phyloP scores from a whole-genome alignment of 2,113 vertebrate genomes.

The Oplegnathus fasciatus region DNA sequence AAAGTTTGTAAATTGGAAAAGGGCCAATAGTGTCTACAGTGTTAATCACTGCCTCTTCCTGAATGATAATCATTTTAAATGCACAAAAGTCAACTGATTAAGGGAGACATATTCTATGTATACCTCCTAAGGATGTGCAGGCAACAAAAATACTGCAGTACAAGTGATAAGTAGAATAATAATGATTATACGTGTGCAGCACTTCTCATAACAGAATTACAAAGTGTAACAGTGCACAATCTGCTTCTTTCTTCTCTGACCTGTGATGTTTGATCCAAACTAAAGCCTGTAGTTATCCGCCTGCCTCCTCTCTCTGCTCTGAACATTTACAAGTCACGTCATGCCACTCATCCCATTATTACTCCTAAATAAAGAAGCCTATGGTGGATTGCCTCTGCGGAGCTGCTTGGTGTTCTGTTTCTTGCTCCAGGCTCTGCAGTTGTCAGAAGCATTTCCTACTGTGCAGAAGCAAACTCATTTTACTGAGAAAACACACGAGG shows the following conservation, averaged over 20 bases:
- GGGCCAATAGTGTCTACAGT: neutral
- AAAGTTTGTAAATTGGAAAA: neutral
- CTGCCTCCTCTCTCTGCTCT: slow-evolving; percentile 35
- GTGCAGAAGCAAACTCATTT: slow-evolving; percentile 45
- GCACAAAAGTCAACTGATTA: neutral
- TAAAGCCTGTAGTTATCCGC: slow-evolving; percentile 67
- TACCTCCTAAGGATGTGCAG: neutral
- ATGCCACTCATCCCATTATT: slow-evolving; percentile 69
- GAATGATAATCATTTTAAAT: neutral
- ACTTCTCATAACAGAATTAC: slow-evolving; percentile 48
- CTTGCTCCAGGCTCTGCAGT: slow-evolving; percentile 57
- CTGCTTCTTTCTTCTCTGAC: slow-evolving; percentile 41
- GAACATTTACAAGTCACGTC: slow-evolving; percentile 75
- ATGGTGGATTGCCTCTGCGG: slow-evolving; percentile 46
- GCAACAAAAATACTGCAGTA: neutral
- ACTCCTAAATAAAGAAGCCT: slow-evolving; percentile 69
- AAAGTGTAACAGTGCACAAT: slow-evolving; percentile 50
- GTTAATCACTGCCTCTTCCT: neutral
- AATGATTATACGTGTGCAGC: neutral
- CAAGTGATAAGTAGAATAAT: slow-evolving; percentile 22
- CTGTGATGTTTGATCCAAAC: slow-evolving; percentile 65
- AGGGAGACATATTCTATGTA: neutral
- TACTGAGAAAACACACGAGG: slow-evolving; percentile 23
- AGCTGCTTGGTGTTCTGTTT: slow-evolving; percentile 51
- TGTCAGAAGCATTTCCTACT: slow-evolving; percentile 68